These are phyloP conservation scores for Sus scrofa DNA, from an alignment of 2,113 vertebrate genomes.

Conservation along the genomic window T2T-Sscrofa CM000824.6:61039001-61039500, in stretches of 20 bases:
- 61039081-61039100: neutral
- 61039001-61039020: no score
- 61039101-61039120: neutral
- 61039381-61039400: constrained; percentile 97
- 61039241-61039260: neutral
- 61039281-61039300: neutral
- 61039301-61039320: neutral
- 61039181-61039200: neutral
- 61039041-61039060: neutral
- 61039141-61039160: neutral
- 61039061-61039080: neutral
- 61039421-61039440: constrained; percentile 85
- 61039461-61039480: neutral
- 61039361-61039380: constrained; percentile 98
- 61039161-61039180: neutral
- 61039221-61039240: neutral
- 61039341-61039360: constrained; percentile 84
- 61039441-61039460: neutral
- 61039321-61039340: neutral
- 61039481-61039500: neutral
- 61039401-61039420: constrained; percentile 97
- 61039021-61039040: neutral
- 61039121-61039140: neutral
- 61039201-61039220: neutral
- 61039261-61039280: neutral